Evolutionary conservation across 2,888 invertebrate genomes (phyloP), one percentile per base, ranked within the genome.

Genomic region (Melipona bicolor): DNA sequence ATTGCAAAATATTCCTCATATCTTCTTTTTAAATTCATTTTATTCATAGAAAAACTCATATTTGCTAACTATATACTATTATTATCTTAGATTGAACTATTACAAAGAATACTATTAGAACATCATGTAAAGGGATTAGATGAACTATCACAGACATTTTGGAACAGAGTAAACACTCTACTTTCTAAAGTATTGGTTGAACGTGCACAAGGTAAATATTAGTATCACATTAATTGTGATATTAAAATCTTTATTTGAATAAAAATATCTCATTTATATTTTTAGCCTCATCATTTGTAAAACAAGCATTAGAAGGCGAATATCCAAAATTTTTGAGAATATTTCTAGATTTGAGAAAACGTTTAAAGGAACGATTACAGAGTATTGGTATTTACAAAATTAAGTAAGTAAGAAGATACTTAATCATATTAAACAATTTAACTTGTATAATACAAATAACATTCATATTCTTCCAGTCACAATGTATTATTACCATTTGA

Each of bases 291-390:
- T 94, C 95, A 49, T 95, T 95, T 88, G 96, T 98, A 65, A 97
- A 97, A 91, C 98, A 98, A 94, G 97, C 97, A 78, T 95, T 98
- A 79, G 98, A 98, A 95, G 97, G 97, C 78, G 98, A 98, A 93
- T 98, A 97, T 94, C 98, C 98, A 9, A 98, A 97, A 94, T 95
- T 98, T 61, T 95, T 98, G n/a, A 96, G 97, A 91, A 96, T 97
- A 88, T 98, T 97, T 94, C 96, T 97, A 92, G 98, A 98, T 92
- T 95, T 98, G 90, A 96, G 97, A 86, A 96, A 96, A 81, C 96
- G 96, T 89, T 95, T 98, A 4, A 97, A 97, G 82, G 94, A 94
- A 73, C 90, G 90, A 77, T 90, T 92, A 11, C 93, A 93, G 79
- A 92, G 89, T 24, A 91, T 91, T 68, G 91, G 91, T 15, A 91